Evolutionary conservation across 2,888 invertebrate genomes (phyloP).

Genomic region (Atethmia centrago): DNA sequence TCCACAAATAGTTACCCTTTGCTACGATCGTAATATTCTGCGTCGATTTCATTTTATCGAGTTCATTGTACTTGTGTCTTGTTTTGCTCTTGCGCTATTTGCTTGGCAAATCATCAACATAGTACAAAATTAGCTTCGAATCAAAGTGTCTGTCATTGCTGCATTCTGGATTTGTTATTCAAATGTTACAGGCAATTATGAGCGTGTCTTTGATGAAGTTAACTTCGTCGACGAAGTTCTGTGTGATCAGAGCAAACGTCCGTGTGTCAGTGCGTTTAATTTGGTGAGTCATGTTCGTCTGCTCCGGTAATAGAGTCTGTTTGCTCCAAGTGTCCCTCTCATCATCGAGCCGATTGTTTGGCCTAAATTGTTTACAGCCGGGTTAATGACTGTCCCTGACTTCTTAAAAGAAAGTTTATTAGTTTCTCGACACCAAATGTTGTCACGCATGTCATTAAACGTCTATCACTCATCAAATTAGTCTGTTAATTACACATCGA

Average conservation of each 20-base stretch:
- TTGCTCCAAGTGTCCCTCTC: constrained; percentile 78
- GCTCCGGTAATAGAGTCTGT: constrained; percentile 73
- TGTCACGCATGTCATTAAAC: constrained; percentile 64
- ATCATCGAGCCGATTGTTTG: constrained; percentile 79
- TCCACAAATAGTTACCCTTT: constrained; percentile 65
- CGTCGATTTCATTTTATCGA: constrained; percentile 61
- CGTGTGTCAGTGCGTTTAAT: constrained; percentile 65
- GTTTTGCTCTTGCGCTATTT: constrained; percentile 66
- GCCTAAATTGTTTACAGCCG: constrained; percentile 82
- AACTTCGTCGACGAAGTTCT: constrained; percentile 53
- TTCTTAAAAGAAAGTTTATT: constrained; percentile 78
- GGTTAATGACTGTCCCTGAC: constrained; percentile 87
- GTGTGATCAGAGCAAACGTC: constrained; percentile 52
- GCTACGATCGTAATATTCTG: constrained; percentile 52
- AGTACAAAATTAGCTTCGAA: constrained; percentile 68
- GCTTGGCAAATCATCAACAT: constrained; percentile 78
- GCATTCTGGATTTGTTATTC: constrained; percentile 49
- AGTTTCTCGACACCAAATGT: constrained; percentile 78
- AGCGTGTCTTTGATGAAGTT: constrained; percentile 40
- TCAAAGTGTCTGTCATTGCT: constrained; percentile 66
- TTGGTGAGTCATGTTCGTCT: constrained; percentile 79
- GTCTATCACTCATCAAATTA: constrained; percentile 62
- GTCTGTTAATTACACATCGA: constrained; percentile 45
- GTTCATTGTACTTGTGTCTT: constrained; percentile 75
- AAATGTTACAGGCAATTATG: constrained; percentile 44